These are phyloP conservation scores for Trissoscelio sp. DNA, from an alignment of 2,888 invertebrate species.

Conservation along the genomic window DNA sequence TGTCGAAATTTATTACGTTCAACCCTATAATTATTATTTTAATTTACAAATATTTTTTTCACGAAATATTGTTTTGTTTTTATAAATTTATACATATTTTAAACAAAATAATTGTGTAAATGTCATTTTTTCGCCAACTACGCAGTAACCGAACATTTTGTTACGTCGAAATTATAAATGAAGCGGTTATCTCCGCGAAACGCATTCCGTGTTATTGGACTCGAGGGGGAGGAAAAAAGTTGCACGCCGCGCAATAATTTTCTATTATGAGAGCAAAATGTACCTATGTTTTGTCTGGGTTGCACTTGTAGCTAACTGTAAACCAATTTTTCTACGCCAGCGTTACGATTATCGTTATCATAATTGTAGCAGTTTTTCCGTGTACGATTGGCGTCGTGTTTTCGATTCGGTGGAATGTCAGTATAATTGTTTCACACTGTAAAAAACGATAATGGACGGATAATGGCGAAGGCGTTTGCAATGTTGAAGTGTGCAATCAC, in stretches of 20 bases:
- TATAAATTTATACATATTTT: no score
- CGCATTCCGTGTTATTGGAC: slow-evolving; percentile 21
- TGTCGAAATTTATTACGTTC: no score
- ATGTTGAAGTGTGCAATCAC: background rate
- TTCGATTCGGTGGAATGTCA: slow-evolving; percentile 30
- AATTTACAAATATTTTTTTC: no score
- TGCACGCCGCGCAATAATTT: slow-evolving; percentile 42
- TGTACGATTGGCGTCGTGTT: slow-evolving; percentile 23
- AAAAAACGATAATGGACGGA: slow-evolving; percentile 21
- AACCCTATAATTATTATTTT: no score
- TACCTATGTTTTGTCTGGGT: slow-evolving; percentile 33
- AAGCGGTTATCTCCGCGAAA: slow-evolving; percentile 45
- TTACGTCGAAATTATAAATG: slow-evolving; percentile 44
- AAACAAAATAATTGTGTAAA: no score
- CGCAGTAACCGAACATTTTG: slow-evolving; percentile 28
- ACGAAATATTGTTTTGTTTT: no score
- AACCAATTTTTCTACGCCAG: slow-evolving; percentile 28
- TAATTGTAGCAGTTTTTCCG: slow-evolving; percentile 38
- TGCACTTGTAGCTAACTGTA: slow-evolving; percentile 46
- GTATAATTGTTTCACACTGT: slow-evolving; percentile 33
- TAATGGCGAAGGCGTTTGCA: slow-evolving; percentile 2
- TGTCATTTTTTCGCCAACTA: slow-evolving; percentile 38
- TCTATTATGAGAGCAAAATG: slow-evolving; percentile 44
- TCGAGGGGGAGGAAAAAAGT: slow-evolving; percentile 33
- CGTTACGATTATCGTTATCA: slow-evolving; percentile 41